Conservation (phyloP, 2,113 vertebrate species). For the Coreoperca whiteheadi region DNA sequence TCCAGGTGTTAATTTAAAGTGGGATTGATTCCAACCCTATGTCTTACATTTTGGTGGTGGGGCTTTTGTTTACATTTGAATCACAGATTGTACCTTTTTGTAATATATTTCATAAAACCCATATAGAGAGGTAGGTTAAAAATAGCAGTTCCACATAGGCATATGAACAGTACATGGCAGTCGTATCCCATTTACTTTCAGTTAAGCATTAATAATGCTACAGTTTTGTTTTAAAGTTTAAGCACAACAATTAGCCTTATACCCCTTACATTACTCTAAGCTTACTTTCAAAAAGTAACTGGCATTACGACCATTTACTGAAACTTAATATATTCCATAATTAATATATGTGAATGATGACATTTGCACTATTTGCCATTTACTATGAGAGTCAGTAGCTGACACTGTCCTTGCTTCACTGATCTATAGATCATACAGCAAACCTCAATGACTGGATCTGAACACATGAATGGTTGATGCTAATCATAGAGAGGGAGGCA, state of each 20-base stretch:
- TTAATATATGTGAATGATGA: background rate
- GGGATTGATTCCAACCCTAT: background rate
- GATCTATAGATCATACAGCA: constrained; percentile 15
- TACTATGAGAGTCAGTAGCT: background rate
- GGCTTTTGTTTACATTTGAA: background rate
- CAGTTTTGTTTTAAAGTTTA: background rate
- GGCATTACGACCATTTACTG: background rate
- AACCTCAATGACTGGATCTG: constrained; percentile 13
- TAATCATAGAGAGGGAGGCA: constrained; percentile 65
- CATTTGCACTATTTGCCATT: constrained; percentile 1
- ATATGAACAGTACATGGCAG: no score
- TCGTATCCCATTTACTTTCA: background rate
- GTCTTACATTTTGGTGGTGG: no score
- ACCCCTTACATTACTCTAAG: background rate
- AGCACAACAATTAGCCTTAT: background rate
- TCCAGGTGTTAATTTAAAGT: background rate
- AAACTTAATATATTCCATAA: constrained; percentile 1
- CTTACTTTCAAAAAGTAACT: background rate
- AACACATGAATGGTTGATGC: constrained; percentile 44
- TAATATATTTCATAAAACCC: background rate
- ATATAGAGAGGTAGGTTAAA: no score
- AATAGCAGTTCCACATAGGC: no score
- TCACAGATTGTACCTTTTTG: background rate
- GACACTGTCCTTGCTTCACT: background rate
- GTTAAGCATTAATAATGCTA: background rate